Evolutionary conservation across 2,888 invertebrate species (phyloP), one percentile per base, ranked within the genome.

Genomic region (Anaspis maculata): DNA sequence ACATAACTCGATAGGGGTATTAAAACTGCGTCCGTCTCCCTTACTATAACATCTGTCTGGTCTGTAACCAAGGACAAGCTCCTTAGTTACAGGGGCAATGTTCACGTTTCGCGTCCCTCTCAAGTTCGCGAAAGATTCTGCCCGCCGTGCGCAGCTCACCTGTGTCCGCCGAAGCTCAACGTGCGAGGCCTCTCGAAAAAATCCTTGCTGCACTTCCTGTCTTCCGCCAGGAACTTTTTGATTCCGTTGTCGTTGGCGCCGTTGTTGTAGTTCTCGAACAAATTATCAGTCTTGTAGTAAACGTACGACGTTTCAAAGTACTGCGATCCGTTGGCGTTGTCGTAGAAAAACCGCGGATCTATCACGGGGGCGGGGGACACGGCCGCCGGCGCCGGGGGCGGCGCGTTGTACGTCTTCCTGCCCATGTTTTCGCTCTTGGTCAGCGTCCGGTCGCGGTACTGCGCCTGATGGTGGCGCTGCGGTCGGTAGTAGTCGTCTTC

Each of bases 381-480:
- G 25, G 12, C 22, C 48, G 12, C 10, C 24, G 51, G 51, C 30
- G 53, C 54, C 11, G 48, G 45, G 19, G 48, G 51, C 25, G 56
- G 54, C 3, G 50, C 41, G 5, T 30, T 34, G 39, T 66, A 66
- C 5, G 57, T 65, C 48, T 67, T 66, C 10, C 67, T 52, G 12
- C 57, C 52, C 56, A 67, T 62, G 38, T 59, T 64, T 39, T 67
- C 68, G 1, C 66, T 66, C 52, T 66, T 66, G 5, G 65, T 66
- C 23, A 66, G 42, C 7, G 61, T 64, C 10, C 61, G 48, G 44
- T 64, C 62, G n/a, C 59, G 48, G 41, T 62, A 61, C 7, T 48
- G 49, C 9, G 35, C 27, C 6, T 39, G 5, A 9, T 19, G 19
- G 15, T 51, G 19, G 19, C 19, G 19, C 23, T 24, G 45, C 3